A percentile compares a stretch with the other conserved stretches of the same genome.
phyloP scores from a whole-genome alignment of 2,797 vertebrate species.

The Notamacropus eugenii region DNA sequence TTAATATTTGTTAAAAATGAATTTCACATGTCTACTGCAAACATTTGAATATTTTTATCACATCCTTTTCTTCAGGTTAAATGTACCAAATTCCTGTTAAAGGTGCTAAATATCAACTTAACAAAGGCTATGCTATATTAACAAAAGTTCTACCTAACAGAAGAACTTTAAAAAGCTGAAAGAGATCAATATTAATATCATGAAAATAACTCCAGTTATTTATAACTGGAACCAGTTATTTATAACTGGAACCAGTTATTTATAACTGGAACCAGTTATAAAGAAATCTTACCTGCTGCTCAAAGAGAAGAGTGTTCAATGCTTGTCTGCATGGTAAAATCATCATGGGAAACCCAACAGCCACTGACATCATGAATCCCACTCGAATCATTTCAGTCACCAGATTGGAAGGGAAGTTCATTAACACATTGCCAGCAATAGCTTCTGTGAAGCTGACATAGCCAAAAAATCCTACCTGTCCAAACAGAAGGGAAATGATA shows the following conservation, averaged over 20 bases:
- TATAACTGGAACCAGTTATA: not conserved
- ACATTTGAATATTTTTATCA: not conserved
- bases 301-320: conserved; percentile 97
- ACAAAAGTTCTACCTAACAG: not conserved
- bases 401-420: conserved; percentile 98
- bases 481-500: not conserved
- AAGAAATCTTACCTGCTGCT: conserved; percentile 92
- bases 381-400: conserved; percentile 97
- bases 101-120: not conserved
- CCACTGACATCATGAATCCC: conserved; percentile 99
- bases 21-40: not conserved
- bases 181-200: not conserved
- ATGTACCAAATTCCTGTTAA: not conserved
- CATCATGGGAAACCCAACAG: conserved; percentile 99
- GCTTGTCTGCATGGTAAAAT: conserved; percentile 98
- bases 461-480: conserved; percentile 97
- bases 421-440: conserved; percentile 96
- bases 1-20: not conserved
- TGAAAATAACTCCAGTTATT: not conserved
- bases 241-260: too few species aligned
- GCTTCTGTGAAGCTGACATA: conserved; percentile 96
- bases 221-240: not conserved
- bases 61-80: not conserved
- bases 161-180: not conserved
- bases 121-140: not conserved